Evolutionary conservation across 1,140 invertebrate species (phyloP).

Genomic region (Pseudomyrmex dendroicus): DNA sequence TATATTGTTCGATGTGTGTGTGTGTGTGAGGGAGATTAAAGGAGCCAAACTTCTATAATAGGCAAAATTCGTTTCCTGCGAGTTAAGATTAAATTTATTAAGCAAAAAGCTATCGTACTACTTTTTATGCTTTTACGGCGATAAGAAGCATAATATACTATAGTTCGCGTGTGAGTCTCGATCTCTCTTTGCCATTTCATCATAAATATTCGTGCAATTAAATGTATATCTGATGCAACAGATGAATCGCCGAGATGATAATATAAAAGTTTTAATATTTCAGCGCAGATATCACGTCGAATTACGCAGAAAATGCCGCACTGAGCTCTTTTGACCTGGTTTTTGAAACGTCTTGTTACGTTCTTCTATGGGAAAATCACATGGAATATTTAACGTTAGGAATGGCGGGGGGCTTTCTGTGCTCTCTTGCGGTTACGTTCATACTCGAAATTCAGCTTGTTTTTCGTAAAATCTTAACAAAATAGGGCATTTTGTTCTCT

Average conservation of each 20-base stretch:
- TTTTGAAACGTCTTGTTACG: background rate
- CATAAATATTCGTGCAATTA: background rate
- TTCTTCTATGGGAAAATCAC: slow-evolving; percentile 28
- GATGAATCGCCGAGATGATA: background rate
- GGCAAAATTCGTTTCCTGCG: background rate
- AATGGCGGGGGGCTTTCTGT: background rate
- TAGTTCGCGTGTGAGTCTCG: too few species aligned
- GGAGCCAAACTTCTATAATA: background rate
- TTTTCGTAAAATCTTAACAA: slow-evolving; percentile 14
- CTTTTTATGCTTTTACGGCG: too few species aligned
- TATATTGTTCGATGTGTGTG: background rate
- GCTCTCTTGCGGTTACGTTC: background rate
- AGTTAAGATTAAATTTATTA: background rate
- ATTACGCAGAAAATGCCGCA: background rate
- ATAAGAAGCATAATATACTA: too few species aligned
- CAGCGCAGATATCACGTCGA: background rate
- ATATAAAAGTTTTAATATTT: slow-evolving; percentile 28
- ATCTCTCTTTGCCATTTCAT: background rate
- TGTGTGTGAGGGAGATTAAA: background rate
- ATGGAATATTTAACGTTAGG: slow-evolving; percentile 42
- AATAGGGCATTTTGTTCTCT: background rate
- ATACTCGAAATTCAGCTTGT: background rate
- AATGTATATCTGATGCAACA: background rate
- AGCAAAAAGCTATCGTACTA: too few species aligned
- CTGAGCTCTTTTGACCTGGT: slow-evolving; percentile 1